Conservation (phyloP, 2,113 vertebrate genomes). For the Mesoclemmys tuberculata region DNA sequence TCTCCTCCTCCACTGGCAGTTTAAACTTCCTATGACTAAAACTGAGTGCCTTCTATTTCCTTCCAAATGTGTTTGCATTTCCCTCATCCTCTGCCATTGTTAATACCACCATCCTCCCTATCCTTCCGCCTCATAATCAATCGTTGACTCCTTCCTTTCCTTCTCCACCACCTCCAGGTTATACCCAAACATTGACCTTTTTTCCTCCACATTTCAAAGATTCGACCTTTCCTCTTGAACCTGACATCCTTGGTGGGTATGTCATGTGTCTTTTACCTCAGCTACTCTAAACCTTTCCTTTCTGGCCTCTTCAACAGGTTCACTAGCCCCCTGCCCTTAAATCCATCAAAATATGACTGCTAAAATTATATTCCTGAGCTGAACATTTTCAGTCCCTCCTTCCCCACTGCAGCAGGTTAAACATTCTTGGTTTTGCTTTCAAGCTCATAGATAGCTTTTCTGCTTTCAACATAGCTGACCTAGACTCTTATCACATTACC, state of each 20-base stretch:
- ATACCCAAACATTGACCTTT: background rate
- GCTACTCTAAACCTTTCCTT: background rate
- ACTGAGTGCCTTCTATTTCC: background rate
- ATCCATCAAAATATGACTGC: background rate
- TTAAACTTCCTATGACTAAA: background rate
- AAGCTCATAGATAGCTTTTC: background rate
- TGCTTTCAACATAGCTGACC: accelerated
- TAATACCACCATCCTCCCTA: background rate
- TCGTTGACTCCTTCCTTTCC: background rate
- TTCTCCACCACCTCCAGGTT: background rate
- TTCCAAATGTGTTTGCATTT: accelerated
- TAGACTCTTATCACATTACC: background rate
- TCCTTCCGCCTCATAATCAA: background rate
- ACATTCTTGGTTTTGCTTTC: background rate
- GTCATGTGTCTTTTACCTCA: background rate
- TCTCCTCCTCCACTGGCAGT: background rate
- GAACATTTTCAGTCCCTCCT: background rate
- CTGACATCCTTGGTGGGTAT: background rate
- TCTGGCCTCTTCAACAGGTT: background rate
- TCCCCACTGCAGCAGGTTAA: background rate
- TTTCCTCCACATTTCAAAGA: background rate
- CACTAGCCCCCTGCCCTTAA: background rate
- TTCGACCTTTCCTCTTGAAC: background rate
- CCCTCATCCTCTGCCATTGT: background rate
- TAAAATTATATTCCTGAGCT: background rate